Evolutionary conservation across 2,888 invertebrate genomes (phyloP).

Genomic region (Spilosoma lubricipeda): DNA sequence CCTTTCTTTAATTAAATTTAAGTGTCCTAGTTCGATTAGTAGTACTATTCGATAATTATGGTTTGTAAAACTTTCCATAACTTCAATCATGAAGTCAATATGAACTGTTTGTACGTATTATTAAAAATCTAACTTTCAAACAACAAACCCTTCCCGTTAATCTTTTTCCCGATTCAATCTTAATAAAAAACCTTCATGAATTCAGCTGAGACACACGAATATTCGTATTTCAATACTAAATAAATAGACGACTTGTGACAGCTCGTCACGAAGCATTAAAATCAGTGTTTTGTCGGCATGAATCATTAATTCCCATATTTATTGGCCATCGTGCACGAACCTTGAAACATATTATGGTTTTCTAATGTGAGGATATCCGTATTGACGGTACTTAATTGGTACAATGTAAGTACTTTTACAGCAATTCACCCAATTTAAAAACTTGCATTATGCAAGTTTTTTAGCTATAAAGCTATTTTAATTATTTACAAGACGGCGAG

Average conservation of each 20-base stretch:
- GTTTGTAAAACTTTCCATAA: background rate
- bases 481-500: no score
- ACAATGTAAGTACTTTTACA: background rate
- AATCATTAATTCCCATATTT: conserved; percentile 80
- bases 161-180: background rate
- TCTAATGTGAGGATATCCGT: conserved; percentile 42
- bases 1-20: no score
- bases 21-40: no score
- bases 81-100: background rate
- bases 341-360: conserved; percentile 38
- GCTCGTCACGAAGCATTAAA: conserved; percentile 80
- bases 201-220: conserved; percentile 49
- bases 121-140: background rate
- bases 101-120: background rate
- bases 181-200: conserved; percentile 7
- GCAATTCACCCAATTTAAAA: background rate
- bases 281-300: conserved; percentile 79
- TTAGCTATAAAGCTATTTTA: no score
- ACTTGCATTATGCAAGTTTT: no score
- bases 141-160: conserved; percentile 4
- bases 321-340: conserved; percentile 73
- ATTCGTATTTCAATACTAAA: conserved; percentile 58
- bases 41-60: no score
- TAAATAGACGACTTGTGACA: conserved; percentile 68
- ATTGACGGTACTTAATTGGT: conserved; percentile 23